phyloP scores from a whole-genome alignment of 1,140 invertebrate species.

The Oryctes rhinoceros region DNA sequence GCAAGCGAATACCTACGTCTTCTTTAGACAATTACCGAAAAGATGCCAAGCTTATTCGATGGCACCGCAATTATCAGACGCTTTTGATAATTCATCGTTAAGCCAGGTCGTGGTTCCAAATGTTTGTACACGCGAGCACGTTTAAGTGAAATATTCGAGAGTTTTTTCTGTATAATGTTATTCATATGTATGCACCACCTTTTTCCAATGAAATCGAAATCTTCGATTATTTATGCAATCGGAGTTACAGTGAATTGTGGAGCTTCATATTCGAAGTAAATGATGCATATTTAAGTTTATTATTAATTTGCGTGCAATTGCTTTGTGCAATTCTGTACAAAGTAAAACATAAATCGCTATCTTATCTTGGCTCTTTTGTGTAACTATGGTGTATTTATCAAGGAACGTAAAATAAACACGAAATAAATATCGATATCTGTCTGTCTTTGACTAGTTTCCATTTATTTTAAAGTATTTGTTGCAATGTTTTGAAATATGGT shows the following conservation, averaged over 20 bases:
- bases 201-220: no score
- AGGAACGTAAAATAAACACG: not conserved
- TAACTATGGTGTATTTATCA: slow-evolving; percentile 16
- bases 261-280: not conserved
- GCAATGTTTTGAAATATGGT: not conserved
- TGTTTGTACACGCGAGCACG: not conserved
- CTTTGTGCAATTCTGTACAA: not conserved
- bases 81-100: slow-evolving; percentile 15
- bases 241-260: not conserved
- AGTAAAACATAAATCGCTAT: not conserved
- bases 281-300: not conserved
- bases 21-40: not conserved
- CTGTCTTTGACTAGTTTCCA: not conserved
- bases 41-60: not conserved
- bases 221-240: not conserved
- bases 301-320: not conserved
- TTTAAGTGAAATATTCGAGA: no score
- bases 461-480: not conserved
- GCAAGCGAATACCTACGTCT: slow-evolving; percentile 5
- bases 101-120: not conserved
- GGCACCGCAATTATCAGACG: not conserved
- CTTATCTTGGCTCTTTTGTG: slow-evolving; percentile 24
- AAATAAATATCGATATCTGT: not conserved
- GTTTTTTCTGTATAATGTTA: no score
- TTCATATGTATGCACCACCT: no score